Base-by-base conservation (phyloP, 2,797 vertebrate genomes). In the Onychomys arenicola region DNA sequence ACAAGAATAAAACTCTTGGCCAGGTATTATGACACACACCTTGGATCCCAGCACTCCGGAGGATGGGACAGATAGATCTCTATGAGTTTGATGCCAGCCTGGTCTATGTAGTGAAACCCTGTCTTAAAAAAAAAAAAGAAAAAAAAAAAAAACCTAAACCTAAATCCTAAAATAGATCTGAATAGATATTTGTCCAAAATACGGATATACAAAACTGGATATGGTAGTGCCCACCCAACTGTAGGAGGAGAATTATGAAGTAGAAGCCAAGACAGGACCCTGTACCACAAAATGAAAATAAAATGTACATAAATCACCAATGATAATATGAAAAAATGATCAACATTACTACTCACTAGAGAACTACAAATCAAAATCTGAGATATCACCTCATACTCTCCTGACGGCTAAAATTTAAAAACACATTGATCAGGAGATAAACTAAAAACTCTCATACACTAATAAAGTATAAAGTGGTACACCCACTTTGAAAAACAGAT, bases 401-500 rank as follows among this genome's bases (percentile, higher is more conserved):
- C 61, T 55, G 6, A 87, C 52, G 37, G 40, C 46, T 75, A 93
- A n/a, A 40, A 91, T 87, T 88, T 88, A 94, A 94, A 73, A 88
- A 86, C 17, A 90, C 2, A 63, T 10, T 83, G 63, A 67, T 40
- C 12, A 90, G 43, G 21, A 97, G 77, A 52, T 91, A 6, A 34
- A 93, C 43, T 96, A 69, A 95, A 17, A 95, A 90, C 2, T 11
- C 84, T 95, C 57, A 90, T 55, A 84, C 3, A 63, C 7, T 86
- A 37, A 29, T 76, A 61, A 27, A 86, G 65, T 71, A 11, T 75
- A 67, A 91, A 89, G 94, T 43, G 71, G 76, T 59, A 29, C 0
- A 52, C n/a, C 29, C 49, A 83, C 69, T 91, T 85, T 90, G 63
- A 73, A 90, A 95, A 92, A 93, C 76, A 59, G 82, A 61, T 91